Evolutionary conservation across 2,113 vertebrate genomes (phyloP).

Genomic region (Nettapus auritus): DNA sequence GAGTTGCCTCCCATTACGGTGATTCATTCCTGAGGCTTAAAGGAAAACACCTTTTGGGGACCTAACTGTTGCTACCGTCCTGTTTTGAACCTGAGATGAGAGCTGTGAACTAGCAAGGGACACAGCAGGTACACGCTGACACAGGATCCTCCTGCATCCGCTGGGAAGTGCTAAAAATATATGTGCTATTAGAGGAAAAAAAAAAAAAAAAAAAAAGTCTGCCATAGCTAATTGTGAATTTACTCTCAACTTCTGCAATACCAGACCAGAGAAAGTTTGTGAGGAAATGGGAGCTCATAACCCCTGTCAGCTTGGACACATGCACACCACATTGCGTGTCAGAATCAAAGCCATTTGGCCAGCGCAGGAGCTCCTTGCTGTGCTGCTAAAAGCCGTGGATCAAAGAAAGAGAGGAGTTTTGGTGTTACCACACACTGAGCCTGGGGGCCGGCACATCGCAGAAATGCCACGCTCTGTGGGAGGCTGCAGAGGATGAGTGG

Average conservation of each 20-base stretch:
- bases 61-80: background rate
- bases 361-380: background rate
- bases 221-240: background rate
- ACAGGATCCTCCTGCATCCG: background rate
- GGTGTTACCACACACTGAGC: background rate
- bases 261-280: background rate
- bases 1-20: background rate
- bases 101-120: background rate
- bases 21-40: background rate
- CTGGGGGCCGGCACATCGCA: background rate
- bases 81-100: background rate
- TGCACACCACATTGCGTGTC: background rate
- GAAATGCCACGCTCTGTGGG: background rate
- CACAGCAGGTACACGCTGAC: background rate
- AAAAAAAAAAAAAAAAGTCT: background rate
- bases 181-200: background rate
- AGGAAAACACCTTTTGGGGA: background rate
- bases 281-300: background rate
- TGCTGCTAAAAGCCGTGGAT: background rate
- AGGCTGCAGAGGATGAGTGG: fast-evolving
- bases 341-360: background rate
- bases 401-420: background rate
- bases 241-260: background rate
- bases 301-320: background rate
- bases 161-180: background rate